A percentile compares a stretch with the other conserved stretches of the same genome.
These are phyloP conservation scores for Nipponacmea schrenckii DNA, from an alignment of 2,888 invertebrate species.

Conservation along the genomic window DNA sequence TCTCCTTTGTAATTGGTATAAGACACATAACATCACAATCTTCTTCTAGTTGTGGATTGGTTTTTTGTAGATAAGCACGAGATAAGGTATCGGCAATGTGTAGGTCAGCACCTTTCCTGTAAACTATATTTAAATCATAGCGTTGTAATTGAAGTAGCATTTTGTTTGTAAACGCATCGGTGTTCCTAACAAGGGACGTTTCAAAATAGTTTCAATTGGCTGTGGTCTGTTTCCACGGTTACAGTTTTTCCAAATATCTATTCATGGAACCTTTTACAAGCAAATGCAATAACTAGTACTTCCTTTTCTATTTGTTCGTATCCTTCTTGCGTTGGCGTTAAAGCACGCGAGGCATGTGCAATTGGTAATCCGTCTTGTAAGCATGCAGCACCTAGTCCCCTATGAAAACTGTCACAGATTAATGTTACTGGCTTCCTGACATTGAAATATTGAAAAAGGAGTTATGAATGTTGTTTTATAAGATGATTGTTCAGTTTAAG, in stretches of 20 bases:
- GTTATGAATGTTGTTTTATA: too few species aligned
- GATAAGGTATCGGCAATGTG: slow-evolving; percentile 21
- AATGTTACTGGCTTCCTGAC: background rate
- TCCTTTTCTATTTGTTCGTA: slow-evolving; percentile 19
- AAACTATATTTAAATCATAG: slow-evolving; percentile 26
- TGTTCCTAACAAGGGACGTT: slow-evolving; percentile 10
- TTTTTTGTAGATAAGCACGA: too few species aligned
- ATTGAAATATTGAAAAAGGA: slow-evolving; percentile 12
- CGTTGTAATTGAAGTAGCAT: slow-evolving; percentile 22
- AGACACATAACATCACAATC: too few species aligned
- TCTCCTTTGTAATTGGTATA: too few species aligned
- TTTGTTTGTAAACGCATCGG: slow-evolving; percentile 12
- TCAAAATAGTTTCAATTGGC: slow-evolving; percentile 16
- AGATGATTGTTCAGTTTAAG: too few species aligned
- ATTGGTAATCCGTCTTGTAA: slow-evolving; percentile 20
- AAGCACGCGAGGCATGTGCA: slow-evolving; percentile 22
- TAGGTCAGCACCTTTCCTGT: slow-evolving; percentile 26
- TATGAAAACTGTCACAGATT: slow-evolving; percentile 23
- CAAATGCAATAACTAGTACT: slow-evolving; percentile 1
- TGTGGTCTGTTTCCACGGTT: background rate
- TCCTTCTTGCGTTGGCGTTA: slow-evolving; percentile 13
- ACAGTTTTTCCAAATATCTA: slow-evolving; percentile 28
- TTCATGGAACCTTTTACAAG: slow-evolving; percentile 16
- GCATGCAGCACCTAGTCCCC: slow-evolving; percentile 14
- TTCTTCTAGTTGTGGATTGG: too few species aligned